Evolutionary conservation across 2,113 vertebrate species (phyloP), one percentile per base, ranked within the genome.

Genomic region (Uropsilus gracilis): DNA sequence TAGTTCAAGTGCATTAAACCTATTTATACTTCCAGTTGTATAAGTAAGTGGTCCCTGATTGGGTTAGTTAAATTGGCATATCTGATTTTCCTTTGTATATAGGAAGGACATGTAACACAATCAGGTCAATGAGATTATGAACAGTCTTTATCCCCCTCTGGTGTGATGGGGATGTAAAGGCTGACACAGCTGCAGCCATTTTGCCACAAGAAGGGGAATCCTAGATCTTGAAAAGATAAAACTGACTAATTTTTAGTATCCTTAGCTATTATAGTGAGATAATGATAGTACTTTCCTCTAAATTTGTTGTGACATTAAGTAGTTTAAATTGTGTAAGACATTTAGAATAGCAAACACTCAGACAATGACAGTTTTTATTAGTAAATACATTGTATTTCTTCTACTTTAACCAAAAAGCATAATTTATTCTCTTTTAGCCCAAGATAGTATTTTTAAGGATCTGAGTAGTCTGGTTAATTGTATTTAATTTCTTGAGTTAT

Each of bases 401-500:
- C 59, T 61, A 32, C 48, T 91, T 82, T 64, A 72, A 69, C 30
- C 32, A 55, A 14, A 86, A 69, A 82, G 1, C 1, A 73, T 61
- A 11, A 57, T 46, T 66, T 5, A 3, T 1, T 12, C 4, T n/a
- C 16, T 8, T 6, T n/a, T n/a, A 18, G 20, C 8, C 9, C 14
- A 66, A 34, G 89, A 69, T 42, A 46, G 69, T 39, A 39, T 68
- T 86, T 16, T 18, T 57, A 72, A 32, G 22, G 32, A 61, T 4
- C 16, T 76, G 30, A 77, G 26, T 85, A 46, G 2, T 61, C 32
- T 88, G 34, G 16, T 82, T 92, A 82, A 90, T 69, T 92, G 32
- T 39, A 86, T 92, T 94, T 84, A 69, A 80, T 66, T 83, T 22
- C 24, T 64, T 24, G 68, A 92, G 73, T 72, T 95, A 64, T 46